Base-by-base conservation (phyloP, 1,140 invertebrate genomes). In the Drosophila nasuta region DNA sequence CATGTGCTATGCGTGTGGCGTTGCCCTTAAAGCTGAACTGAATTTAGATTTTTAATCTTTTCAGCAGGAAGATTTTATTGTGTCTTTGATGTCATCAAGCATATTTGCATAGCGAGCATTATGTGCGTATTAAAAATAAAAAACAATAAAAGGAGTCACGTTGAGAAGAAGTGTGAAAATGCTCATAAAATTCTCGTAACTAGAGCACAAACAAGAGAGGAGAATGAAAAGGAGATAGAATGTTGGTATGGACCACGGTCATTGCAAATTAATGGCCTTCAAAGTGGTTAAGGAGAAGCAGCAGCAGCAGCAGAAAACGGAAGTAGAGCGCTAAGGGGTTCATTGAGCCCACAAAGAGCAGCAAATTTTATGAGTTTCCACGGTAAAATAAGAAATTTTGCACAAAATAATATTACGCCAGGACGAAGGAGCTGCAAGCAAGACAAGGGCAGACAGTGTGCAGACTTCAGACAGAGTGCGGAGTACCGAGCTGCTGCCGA, bases 211-310 rank as follows among this genome's bases (percentile, higher is more conserved):
- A 6, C 6, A 48, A 25, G 4, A 15, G 13, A 48, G 0, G 20
- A 5, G 48, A 46, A 11, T n/a, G 17, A n/a, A 13, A 38, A 43
- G 11, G 28, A 30, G 41, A 59, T 38, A 13, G 38, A 30, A 35
- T 38, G 52, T 35, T 17, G 6, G 33, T 38, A 62, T 17, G 48
- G 49, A 57, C 73, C 67, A 73, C 66, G 85, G 85, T 81, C 86
- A 89, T 85, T 76, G 85, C 71, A 89, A 85, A 89, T 89, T 89
- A 89, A 89, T 89, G 85, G 81, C 69, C 77, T 89, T 89, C 78
- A 89, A 89, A 85, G 71, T 85, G 85, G 71, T 77, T 79, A 77
- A 89, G 51, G 65, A 77, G 69, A 66, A 8, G 62, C n/a, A 33
- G 54, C 3, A 56, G 43, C 8, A 25, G 20, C 20, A 25, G 20